phyloP scores from a whole-genome alignment of 2,888 invertebrate genomes.

The Drosophila helvetica region DNA sequence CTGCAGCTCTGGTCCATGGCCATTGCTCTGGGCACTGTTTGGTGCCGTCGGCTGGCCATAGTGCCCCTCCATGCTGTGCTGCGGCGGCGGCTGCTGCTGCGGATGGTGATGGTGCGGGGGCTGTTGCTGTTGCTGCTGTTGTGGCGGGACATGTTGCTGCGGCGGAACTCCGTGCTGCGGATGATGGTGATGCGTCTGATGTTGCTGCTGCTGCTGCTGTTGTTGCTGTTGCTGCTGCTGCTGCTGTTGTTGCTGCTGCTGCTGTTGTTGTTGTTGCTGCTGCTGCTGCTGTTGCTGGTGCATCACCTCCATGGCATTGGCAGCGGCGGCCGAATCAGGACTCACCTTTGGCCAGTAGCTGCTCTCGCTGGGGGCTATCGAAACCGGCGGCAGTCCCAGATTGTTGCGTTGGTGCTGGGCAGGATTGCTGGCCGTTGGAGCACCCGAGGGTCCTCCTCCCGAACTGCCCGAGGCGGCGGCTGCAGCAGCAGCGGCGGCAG shows the following conservation, averaged over 20 bases:
- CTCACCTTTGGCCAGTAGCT: conserved; percentile 95
- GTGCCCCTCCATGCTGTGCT: conserved; percentile 85
- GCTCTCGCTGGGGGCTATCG: conserved; percentile 81
- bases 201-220: conserved; percentile 85
- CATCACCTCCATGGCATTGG: conserved; percentile 86
- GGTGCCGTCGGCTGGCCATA: conserved; percentile 86
- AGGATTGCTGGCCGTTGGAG: conserved; percentile 38
- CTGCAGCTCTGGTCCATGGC: conserved; percentile 88
- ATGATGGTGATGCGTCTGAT: conserved; percentile 86
- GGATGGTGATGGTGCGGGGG: conserved; percentile 85
- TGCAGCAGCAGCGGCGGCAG: conserved; percentile 53
- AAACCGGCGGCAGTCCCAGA: conserved; percentile 79
- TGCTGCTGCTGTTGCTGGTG: conserved; percentile 86
- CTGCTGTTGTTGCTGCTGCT: conserved; percentile 86
- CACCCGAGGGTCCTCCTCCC: conserved; percentile 20
- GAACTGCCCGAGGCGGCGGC: conserved; percentile 36
- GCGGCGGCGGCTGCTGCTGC: conserved; percentile 87
- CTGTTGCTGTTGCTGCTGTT: conserved; percentile 83
- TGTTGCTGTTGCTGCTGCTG: conserved; percentile 85
- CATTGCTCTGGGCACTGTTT: conserved; percentile 84
- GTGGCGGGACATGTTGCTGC: conserved; percentile 84
- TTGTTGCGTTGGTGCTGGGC: conserved; percentile 76
- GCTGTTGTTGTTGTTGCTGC: conserved; percentile 86
- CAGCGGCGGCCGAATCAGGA: conserved; percentile 88
- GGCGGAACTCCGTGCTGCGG: conserved; percentile 86